Conservation (phyloP, 2,113 vertebrate genomes). For the Lampris megalopsis region DNA sequence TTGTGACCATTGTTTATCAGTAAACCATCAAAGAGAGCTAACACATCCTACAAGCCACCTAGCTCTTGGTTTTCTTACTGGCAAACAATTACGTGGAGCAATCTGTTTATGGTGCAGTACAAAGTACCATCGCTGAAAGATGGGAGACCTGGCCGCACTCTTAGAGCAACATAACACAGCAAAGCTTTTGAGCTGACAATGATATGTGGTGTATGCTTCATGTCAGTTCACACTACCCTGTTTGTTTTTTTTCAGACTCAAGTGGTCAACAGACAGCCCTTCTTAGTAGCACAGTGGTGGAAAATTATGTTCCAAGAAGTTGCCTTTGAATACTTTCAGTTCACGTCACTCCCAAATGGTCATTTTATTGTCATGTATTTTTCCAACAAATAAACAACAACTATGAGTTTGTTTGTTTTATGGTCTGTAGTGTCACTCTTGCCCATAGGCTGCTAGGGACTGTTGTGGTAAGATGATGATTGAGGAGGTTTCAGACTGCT, state of each 20-base stretch:
- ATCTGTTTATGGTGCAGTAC: conserved; percentile 33
- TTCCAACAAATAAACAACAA: conserved; percentile 1
- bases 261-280: neutral
- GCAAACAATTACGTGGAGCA: conserved; percentile 20
- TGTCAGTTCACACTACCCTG: conserved; percentile 2
- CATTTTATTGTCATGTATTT: conserved; percentile 2
- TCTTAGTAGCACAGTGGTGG: conserved; percentile 1
- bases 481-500: conserved; percentile 9
- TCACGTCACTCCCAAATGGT: conserved; percentile 4
- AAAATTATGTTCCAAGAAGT: conserved; percentile 3
- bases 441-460: neutral
- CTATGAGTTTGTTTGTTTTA: conserved; percentile 29
- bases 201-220: neutral
- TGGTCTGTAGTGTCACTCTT: neutral
- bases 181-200: conserved; percentile 7
- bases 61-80: conserved; percentile 35
- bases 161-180: conserved; percentile 21
- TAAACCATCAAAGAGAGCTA: neutral
- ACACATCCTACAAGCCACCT: conserved; percentile 32
- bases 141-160: conserved; percentile 2
- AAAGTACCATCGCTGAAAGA: conserved; percentile 26
- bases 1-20: conserved; percentile 37
- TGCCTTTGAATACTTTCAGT: neutral
- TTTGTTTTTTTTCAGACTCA: neutral
- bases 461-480: neutral